phyloP scores from a whole-genome alignment of 1,140 invertebrate genomes.

The Drosophila serrata region DNA sequence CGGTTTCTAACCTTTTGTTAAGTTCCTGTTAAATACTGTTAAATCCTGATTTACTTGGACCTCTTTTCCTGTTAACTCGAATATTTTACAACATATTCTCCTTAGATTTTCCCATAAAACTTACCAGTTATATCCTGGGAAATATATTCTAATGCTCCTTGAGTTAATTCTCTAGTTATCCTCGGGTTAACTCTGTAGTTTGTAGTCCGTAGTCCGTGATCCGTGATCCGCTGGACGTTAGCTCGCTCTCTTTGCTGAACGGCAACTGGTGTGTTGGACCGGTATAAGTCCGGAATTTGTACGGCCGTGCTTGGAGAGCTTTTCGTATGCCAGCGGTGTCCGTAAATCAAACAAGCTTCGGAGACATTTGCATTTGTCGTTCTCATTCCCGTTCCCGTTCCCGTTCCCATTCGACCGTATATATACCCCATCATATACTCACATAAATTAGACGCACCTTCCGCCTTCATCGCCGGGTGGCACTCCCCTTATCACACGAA shows the following conservation, averaged over 20 bases:
- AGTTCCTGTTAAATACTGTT: neutral
- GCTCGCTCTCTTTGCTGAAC: slow-evolving; percentile 23
- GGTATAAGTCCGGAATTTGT: slow-evolving; percentile 37
- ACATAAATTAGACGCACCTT: slow-evolving; percentile 55
- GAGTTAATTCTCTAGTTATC: neutral
- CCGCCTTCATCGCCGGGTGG: slow-evolving; percentile 25
- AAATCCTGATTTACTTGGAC: neutral
- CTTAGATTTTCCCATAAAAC: neutral
- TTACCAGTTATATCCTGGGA: neutral
- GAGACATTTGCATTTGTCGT: slow-evolving; percentile 40
- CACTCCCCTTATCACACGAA: slow-evolving; percentile 52
- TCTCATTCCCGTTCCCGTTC: neutral
- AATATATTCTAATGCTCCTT: neutral
- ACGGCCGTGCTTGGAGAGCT: slow-evolving; percentile 20
- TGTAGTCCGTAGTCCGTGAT: too few species aligned
- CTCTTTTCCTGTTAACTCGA: neutral
- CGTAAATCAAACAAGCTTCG: slow-evolving; percentile 31
- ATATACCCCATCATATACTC: slow-evolving; percentile 8
- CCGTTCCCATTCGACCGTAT: neutral
- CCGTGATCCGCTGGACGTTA: slow-evolving; percentile 12
- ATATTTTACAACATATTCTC: neutral
- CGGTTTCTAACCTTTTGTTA: neutral
- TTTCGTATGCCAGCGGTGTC: slow-evolving; percentile 43
- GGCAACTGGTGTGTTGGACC: slow-evolving; percentile 25
- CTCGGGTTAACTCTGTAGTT: neutral